Evolutionary conservation across 2,797 vertebrate genomes (phyloP).

Genomic region (Chloroceryle inda): DNA sequence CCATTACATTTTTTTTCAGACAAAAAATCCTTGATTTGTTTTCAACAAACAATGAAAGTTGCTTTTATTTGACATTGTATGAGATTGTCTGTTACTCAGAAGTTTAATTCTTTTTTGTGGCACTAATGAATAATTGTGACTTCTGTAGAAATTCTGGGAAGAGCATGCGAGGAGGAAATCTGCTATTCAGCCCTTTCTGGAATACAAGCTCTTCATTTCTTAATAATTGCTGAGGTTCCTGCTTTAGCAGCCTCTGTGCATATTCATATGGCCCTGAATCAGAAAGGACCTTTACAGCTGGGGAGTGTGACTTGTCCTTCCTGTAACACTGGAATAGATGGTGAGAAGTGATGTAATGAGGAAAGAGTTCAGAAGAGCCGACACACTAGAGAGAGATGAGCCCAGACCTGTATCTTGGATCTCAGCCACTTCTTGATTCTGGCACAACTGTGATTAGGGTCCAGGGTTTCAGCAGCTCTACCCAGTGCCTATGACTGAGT

Average conservation of each 20-base stretch:
- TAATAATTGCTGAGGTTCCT: neutral
- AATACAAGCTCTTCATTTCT: neutral
- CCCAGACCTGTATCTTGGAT: neutral
- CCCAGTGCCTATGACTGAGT: neutral
- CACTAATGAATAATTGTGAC: neutral
- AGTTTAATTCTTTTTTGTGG: neutral
- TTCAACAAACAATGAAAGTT: neutral
- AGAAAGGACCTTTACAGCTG: neutral
- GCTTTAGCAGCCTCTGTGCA: neutral
- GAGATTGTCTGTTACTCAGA: neutral
- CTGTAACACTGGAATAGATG: neutral
- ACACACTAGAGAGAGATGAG: neutral
- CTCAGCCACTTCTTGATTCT: neutral
- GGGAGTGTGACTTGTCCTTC: neutral
- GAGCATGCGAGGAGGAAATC: neutral
- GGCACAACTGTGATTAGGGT: neutral
- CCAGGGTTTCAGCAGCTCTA: neutral
- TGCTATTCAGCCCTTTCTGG: neutral
- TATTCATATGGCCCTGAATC: neutral
- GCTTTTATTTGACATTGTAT: constrained; percentile 12
- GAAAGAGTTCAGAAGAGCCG: neutral
- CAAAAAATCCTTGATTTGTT: neutral
- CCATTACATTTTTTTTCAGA: constrained; percentile 10
- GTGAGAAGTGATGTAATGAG: neutral
- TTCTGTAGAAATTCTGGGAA: constrained; percentile 40